Evolutionary conservation across 2,888 invertebrate species (phyloP).

Genomic region (Tetragonisca angustula): DNA sequence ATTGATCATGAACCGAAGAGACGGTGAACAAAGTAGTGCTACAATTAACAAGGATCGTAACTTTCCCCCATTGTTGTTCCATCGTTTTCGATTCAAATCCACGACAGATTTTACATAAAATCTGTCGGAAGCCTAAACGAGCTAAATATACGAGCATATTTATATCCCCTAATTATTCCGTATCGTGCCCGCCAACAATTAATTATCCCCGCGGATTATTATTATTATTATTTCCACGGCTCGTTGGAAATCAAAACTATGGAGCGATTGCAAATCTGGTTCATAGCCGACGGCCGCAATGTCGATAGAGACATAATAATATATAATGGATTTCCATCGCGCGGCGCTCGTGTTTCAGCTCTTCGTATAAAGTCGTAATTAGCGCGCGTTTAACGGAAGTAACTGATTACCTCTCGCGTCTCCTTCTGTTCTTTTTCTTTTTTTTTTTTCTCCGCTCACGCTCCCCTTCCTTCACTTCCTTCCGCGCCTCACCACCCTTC

Average conservation of each 20-base stretch:
- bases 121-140: background rate
- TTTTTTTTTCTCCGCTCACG: background rate
- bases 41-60: background rate
- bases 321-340: constrained; percentile 16
- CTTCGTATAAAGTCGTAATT: constrained; percentile 35
- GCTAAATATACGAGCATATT: background rate
- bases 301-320: constrained; percentile 30
- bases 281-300: background rate
- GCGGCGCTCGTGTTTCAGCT: too few species aligned
- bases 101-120: background rate
- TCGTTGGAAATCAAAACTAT: constrained; percentile 19
- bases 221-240: background rate
- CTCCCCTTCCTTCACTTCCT: background rate
- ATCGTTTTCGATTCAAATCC: background rate
- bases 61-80: background rate
- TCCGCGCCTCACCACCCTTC: background rate
- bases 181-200: background rate
- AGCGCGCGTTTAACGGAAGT: constrained; percentile 31
- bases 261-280: background rate
- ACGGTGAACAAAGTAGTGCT: background rate
- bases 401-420: constrained; percentile 41
- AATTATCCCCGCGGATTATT: background rate
- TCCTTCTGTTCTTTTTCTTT: background rate
- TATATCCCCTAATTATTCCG: background rate
- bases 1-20: background rate